Base-by-base conservation (phyloP, 2,888 invertebrate genomes). In the Cheilosia grossa region DNA sequence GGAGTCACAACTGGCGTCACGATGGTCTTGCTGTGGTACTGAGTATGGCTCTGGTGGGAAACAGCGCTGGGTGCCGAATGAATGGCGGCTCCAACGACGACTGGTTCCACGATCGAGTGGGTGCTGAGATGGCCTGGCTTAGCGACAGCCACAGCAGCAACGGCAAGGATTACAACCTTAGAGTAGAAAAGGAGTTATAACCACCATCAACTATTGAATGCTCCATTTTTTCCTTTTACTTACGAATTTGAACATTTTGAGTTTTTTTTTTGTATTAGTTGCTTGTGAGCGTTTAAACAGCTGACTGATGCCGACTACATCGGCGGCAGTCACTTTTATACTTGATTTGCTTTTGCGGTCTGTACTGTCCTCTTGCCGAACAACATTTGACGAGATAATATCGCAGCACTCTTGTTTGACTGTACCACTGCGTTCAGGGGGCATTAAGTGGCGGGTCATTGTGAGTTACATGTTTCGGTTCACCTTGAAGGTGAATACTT, bases 1-100 rank as follows among this genome's bases (percentile, higher is more conserved):
- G 89, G 89, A 59, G 90, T 89, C 1, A 88, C 33, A 42, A 86
- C 79, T 79, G 87, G 90, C 10, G 86, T 87, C 6, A 93, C 88
- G 0, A 93, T 91, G 19, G 93, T 93, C 1, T 93, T 92, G 49
- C 92, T 91, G 70, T 90, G 93, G n/a, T 93, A 89, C 82, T 93
- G 93, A 1, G 93, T 89, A 27, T 93, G 92, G 66, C 93, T 93
- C 88, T 94, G 94, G 77, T 94, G 94, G 15, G 94, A 94, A 0
- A 93, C 92, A 3, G 94, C 91, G 9, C 90, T 85, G 17, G 86
- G 93, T 88, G 93, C 93, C 33, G 89, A 88, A 70, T 91, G 90
- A 1, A 91, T 89, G 17, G 90, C 88, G 33, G 88, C 87, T 44
- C 90, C 91, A 15, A 91, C 88, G 69, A 91, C 90, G 47, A 90